Evolutionary conservation across 2,797 vertebrate genomes (phyloP), one percentile per base, ranked within the genome.

Genomic region (Acanthis flammea): DNA sequence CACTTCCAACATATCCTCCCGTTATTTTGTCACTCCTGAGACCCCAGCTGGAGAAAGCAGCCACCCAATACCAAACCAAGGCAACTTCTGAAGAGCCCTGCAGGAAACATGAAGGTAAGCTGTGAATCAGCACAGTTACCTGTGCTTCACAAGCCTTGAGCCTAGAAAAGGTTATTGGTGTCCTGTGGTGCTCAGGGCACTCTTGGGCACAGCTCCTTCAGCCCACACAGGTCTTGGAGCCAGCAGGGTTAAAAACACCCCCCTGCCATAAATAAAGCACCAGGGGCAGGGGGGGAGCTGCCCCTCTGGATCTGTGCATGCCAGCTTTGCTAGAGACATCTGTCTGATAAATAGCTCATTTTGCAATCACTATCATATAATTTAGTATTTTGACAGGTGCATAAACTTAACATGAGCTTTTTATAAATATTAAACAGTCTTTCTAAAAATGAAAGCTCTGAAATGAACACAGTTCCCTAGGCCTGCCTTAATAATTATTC

Each of bases 381-480:
- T 97, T 96, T 94, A 95, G 96, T 96, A 94, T 93, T 93, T 95
- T 97, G 97, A 97, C 95, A 97, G 96, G 94, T 96, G 95, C 96
- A 97, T 97, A 96, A 97, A 96, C 96, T 96, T 96, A 97, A 95
- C 94, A 92, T 94, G 96, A 97, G 93, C 88, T 96, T 96, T 96
- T 94, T 96, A 97, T 97, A 97, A 97, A 97, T 97, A 96, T 97
- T 97, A 97, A 97, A 97, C 91, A 97, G 96, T 35, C 86, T 96
- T 96, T 94, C 96, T 97, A 95, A 95, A 95, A 97, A 95, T 97
- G 97, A 97, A 97, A 95, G 90, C 88, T 82, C 73, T 73, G 91
- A 94, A 96, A 96, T 67, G 90, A 95, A 88, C 91, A 77, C 86
- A 58, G 93, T 13, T 95, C 92, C 87, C 53, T 30, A 81, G 73